A percentile compares a stretch with the other conserved stretches of the same genome.
phyloP scores from a whole-genome alignment of 2,888 invertebrate species.

The Falcaria lacertinaria region DNA sequence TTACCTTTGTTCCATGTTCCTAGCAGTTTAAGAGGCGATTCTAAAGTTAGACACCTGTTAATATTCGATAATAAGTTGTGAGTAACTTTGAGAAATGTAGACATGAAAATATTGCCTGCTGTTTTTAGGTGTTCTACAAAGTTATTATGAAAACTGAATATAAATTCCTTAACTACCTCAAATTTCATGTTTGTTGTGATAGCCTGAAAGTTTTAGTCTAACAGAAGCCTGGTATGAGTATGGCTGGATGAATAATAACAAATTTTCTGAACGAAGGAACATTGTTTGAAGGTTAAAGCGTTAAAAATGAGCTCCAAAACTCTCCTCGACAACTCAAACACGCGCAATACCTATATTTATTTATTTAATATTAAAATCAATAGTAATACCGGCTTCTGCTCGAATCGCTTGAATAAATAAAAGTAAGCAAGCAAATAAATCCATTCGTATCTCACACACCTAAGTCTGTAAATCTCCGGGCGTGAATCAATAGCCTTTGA shows the following conservation, averaged over 20 bases:
- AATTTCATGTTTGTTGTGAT: too few species aligned
- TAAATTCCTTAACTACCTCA: neutral
- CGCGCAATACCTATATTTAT: too few species aligned
- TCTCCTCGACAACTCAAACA: too few species aligned
- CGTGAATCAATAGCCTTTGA: neutral
- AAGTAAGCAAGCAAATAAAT: neutral
- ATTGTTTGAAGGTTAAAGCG: too few species aligned
- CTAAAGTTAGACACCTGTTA: slow-evolving; percentile 36
- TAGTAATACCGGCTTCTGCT: too few species aligned
- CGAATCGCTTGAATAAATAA: too few species aligned
- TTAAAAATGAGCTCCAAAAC: too few species aligned
- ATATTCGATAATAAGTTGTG: neutral
- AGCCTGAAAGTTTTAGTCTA: too few species aligned
- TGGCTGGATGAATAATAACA: too few species aligned
- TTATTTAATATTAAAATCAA: too few species aligned
- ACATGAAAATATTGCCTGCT: neutral
- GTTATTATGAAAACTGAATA: neutral
- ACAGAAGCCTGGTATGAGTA: too few species aligned
- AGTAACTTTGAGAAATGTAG: neutral
- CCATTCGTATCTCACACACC: neutral
- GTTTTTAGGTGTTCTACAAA: neutral
- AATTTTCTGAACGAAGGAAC: too few species aligned
- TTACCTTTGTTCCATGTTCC: slow-evolving; percentile 40
- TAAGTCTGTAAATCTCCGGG: neutral
- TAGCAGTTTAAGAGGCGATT: slow-evolving; percentile 32